A percentile compares a stretch with the other conserved stretches of the same genome.
phyloP scores from a whole-genome alignment of 2,888 invertebrate species.

The Lottia scabra region DNA sequence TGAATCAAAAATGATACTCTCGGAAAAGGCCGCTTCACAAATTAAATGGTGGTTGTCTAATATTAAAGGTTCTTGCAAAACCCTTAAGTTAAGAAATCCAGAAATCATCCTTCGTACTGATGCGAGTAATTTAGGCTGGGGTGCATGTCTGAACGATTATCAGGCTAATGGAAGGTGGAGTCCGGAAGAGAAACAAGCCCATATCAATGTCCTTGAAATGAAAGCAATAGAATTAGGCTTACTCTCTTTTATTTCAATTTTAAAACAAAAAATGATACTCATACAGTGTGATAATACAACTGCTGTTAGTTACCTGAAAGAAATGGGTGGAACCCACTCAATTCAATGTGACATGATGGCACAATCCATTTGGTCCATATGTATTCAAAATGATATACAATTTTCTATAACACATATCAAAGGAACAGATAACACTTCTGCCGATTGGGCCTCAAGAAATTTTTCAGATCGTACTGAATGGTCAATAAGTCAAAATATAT shows the following conservation, averaged over 20 bases:
- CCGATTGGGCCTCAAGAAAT: conserved; percentile 2
- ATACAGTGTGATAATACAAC: conserved; percentile 25
- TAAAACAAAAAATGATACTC: conserved; percentile 14
- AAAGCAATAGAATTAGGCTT: conserved; percentile 20
- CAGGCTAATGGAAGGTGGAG: conserved; percentile 20
- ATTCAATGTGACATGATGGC: conserved; percentile 6
- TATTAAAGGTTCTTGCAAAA: conserved; percentile 5
- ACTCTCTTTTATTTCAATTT: conserved; percentile 8
- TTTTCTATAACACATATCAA: background rate
- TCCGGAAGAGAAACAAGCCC: conserved; percentile 8
- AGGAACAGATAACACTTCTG: background rate
- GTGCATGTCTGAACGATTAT: background rate
- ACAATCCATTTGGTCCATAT: conserved; percentile 17
- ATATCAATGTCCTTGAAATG: conserved; percentile 22
- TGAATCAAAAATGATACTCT: conserved; percentile 5
- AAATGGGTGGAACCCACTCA: conserved; percentile 25
- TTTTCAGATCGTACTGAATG: conserved; percentile 7
- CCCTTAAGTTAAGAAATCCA: background rate
- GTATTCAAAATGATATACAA: too few species aligned
- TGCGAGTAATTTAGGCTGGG: conserved; percentile 18
- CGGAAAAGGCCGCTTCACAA: background rate
- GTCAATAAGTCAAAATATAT: background rate
- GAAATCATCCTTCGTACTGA: conserved; percentile 10
- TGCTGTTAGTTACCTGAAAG: conserved; percentile 23
- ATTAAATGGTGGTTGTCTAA: background rate